phyloP scores from a whole-genome alignment of 2,888 invertebrate genomes.

The Salticus scenicus region DNA sequence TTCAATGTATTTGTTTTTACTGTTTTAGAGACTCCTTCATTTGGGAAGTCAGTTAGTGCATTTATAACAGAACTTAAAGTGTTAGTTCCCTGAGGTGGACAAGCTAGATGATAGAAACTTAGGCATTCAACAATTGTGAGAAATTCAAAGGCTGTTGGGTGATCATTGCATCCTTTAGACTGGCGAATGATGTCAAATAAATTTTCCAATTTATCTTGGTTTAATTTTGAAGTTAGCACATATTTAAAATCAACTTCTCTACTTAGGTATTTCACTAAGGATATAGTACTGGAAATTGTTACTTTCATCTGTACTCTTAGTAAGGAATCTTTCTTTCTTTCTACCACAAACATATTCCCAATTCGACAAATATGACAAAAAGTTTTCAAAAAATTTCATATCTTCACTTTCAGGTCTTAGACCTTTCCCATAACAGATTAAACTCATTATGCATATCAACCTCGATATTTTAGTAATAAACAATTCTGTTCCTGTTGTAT shows the following conservation, averaged over 20 bases:
- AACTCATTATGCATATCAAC: constrained; percentile 18
- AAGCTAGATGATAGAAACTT: constrained; percentile 6
- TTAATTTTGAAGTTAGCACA: constrained; percentile 15
- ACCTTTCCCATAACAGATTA: not conserved
- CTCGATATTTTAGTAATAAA: not conserved
- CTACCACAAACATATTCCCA: not conserved
- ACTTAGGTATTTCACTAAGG: constrained; percentile 1
- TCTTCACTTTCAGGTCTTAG: not conserved
- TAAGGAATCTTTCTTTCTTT: not conserved
- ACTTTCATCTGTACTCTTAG: not conserved
- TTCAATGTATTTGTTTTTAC: not conserved
- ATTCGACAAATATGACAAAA: not conserved
- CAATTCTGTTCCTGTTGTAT: too few species aligned
- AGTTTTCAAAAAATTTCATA: not conserved
- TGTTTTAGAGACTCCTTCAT: not conserved
- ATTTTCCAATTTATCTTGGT: constrained; percentile 28
- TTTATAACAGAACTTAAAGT: not conserved
- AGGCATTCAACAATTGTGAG: constrained; percentile 8
- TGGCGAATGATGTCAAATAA: constrained; percentile 13
- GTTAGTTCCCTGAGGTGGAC: not conserved
- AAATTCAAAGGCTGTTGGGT: constrained; percentile 28
- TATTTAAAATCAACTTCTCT: constrained; percentile 3
- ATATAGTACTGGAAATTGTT: constrained; percentile 11
- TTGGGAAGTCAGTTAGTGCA: not conserved
- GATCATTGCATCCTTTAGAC: constrained; percentile 26